Percentiles rank a stretch among this genome's conserved stretches.
These are phyloP conservation scores for Papilio elwesi DNA, from an alignment of 2,888 invertebrate species.

Conservation along the genomic window DNA sequence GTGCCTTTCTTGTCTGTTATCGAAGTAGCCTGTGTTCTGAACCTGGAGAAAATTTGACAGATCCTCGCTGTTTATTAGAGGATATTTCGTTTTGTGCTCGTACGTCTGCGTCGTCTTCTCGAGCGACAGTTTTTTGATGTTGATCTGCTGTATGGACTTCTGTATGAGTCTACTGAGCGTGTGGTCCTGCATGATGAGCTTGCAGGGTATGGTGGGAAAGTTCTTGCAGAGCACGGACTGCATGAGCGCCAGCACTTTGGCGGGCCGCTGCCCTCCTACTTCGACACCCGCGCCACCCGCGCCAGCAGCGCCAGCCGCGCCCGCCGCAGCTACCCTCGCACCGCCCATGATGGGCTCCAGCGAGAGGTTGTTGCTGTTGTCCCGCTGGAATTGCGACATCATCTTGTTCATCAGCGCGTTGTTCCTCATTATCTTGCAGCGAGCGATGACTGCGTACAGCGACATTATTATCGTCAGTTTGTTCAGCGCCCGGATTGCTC, in stretches of 20 bases:
- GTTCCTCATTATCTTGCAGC: conserved; percentile 67
- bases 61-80: conserved; percentile 67
- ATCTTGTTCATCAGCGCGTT: conserved; percentile 73
- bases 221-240: conserved; percentile 72
- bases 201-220: conserved; percentile 72
- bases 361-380: conserved; percentile 57
- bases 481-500: not conserved
- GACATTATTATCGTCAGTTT: conserved; percentile 29
- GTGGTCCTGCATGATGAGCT: conserved; percentile 64
- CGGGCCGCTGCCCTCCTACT: conserved; percentile 38
- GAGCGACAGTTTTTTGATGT: conserved; percentile 59
- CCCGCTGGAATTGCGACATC: conserved; percentile 72
- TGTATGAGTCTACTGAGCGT: conserved; percentile 64
- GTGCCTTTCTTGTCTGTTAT: conserved; percentile 28
- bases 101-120: conserved; percentile 57
- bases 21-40: conserved; percentile 52
- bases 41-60: conserved; percentile 63
- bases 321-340: no score
- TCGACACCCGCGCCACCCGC: no score
- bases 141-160: conserved; percentile 69
- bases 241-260: conserved; percentile 61
- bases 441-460: conserved; percentile 30
- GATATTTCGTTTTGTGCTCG: conserved; percentile 58
- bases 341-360: conserved; percentile 38
- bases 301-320: not conserved